Conservation (phyloP, 30 jellyfish, hydroid and myxozoan species). For the Rhopilema esculentum region DNA sequence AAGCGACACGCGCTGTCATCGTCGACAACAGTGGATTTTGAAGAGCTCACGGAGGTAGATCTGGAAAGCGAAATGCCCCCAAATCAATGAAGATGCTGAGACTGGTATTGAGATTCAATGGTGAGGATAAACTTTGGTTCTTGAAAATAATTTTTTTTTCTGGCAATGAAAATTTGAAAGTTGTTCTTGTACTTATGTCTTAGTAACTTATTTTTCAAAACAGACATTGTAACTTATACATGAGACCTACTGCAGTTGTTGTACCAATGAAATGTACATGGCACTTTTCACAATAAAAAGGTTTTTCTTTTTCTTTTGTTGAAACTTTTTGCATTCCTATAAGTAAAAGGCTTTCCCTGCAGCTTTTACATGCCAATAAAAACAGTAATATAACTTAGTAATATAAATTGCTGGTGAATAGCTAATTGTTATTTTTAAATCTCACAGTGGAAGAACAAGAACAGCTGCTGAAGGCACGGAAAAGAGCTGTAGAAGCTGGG, state of each 20-base stretch:
- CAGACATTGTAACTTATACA: background rate
- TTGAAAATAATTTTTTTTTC: slow-evolving; percentile 13
- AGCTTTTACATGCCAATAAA: background rate
- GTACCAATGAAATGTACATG: background rate
- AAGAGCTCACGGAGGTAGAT: no score
- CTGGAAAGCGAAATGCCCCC: no score
- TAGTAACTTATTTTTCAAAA: background rate
- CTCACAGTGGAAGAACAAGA: slow-evolving; percentile 36
- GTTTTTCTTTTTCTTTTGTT: background rate
- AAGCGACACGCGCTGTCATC: no score
- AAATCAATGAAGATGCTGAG: no score
- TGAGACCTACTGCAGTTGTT: background rate
- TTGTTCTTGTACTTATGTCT: background rate
- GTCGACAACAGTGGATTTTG: no score
- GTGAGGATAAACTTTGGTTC: slow-evolving; percentile 34
- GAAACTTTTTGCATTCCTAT: background rate
- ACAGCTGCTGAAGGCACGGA: no score
- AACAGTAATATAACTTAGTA: background rate
- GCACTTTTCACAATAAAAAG: background rate
- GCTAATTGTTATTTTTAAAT: background rate
- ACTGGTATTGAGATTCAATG: no score
- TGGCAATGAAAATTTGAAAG: slow-evolving; percentile 1
- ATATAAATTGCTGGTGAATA: background rate
- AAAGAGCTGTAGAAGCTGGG: no score
- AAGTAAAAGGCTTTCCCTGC: background rate